Conservation (phyloP, 2,888 invertebrate species). For the Tortricodes alternella region DNA sequence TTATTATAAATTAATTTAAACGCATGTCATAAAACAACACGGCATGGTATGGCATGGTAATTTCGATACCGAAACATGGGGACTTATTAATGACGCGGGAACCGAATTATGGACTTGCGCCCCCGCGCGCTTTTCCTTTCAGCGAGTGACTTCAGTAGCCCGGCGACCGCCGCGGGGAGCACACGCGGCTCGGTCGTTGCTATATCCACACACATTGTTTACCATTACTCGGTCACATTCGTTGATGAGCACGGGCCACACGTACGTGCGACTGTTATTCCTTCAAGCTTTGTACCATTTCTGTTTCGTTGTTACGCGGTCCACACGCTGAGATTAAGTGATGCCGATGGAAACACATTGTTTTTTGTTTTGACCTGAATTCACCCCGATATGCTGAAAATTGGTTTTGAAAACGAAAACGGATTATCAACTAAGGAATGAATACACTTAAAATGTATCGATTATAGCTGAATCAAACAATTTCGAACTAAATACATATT, state of each 20-base stretch:
- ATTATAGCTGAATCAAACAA: no score
- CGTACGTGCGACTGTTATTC: constrained; percentile 43
- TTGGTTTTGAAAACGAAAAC: neutral
- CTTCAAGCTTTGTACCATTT: constrained; percentile 12
- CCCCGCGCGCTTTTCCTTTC: constrained; percentile 48
- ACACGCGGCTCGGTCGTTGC: constrained; percentile 48
- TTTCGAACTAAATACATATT: no score
- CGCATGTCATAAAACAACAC: neutral
- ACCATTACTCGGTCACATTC: constrained; percentile 58
- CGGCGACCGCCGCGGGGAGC: constrained; percentile 64
- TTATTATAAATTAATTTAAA: constrained; percentile 5
- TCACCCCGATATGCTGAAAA: constrained; percentile 10
- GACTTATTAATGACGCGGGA: constrained; percentile 38
- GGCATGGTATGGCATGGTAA: neutral
- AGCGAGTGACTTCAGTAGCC: constrained; percentile 57
- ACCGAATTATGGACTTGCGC: constrained; percentile 52
- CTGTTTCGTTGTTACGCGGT: neutral
- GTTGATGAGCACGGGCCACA: constrained; percentile 58
- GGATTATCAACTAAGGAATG: no score
- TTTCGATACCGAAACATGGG: constrained; percentile 10
- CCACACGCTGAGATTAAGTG: constrained; percentile 11
- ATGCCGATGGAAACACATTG: constrained; percentile 18
- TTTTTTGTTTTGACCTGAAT: constrained; percentile 35
- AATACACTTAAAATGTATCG: no score
- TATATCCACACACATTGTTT: constrained; percentile 65